phyloP scores from a whole-genome alignment of 2,113 vertebrate species.

The Mesocricetus auratus region DNA sequence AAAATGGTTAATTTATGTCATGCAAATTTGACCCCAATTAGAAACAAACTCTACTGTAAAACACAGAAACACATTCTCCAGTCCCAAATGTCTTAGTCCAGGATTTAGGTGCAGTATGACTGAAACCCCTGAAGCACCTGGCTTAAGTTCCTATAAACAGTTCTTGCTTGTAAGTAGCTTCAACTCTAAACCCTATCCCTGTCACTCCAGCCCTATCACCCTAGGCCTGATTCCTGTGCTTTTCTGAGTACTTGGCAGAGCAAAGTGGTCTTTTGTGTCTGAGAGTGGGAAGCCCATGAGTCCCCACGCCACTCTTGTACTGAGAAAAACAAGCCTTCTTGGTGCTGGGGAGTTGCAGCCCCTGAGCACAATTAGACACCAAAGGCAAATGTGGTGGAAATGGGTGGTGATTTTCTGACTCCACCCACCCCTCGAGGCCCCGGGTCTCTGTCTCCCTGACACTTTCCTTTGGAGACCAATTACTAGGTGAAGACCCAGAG shows the following conservation, averaged over 20 bases:
- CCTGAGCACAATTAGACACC: slow-evolving; percentile 49
- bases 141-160: fast-evolving
- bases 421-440: background rate
- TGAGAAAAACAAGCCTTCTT: slow-evolving; percentile 49
- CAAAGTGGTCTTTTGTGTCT: background rate
- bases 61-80: background rate
- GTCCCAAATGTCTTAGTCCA: background rate
- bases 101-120: background rate
- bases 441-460: background rate
- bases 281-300: background rate
- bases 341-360: background rate
- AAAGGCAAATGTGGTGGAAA: slow-evolving; percentile 31
- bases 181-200: background rate
- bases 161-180: background rate
- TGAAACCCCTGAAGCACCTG: background rate
- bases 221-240: background rate
- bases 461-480: slow-evolving; percentile 73
- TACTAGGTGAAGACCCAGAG: slow-evolving; percentile 1
- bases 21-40: background rate
- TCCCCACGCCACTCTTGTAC: background rate
- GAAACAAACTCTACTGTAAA: background rate
- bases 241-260: background rate
- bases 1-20: background rate
- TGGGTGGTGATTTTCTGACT: background rate
- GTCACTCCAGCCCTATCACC: background rate